Evolutionary conservation across 2,797 vertebrate genomes (phyloP), one percentile per base, ranked within the genome.

Genomic region (Gymnopithys bicolor): DNA sequence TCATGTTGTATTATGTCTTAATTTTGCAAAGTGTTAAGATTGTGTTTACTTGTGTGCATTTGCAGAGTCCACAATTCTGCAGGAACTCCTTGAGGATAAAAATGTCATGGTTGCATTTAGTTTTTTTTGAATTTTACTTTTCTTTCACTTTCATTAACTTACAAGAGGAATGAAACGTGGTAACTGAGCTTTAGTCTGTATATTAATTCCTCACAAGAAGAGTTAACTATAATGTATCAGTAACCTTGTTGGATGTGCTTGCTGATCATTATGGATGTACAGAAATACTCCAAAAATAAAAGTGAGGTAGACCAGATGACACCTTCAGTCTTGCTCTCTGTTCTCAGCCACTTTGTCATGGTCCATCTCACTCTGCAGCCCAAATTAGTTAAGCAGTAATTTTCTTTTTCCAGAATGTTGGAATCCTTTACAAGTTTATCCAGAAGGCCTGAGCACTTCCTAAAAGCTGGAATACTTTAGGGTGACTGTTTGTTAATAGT

Each of bases 261-360:
- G 32, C 3, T 73, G 53, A 19, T 79, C 0, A 0, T 63, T 69
- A 7, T 12, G 30, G 35, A 43, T 70, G 15, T 15, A n/a, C 15
- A 39, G 19, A 41, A 71, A 3, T 46, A 62, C 17, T 69, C 11
- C 46, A 58, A 76, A 76, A 84, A 32, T 41, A 43, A 19, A 39
- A 10, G 3, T 23, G 28, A 4, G 13, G 13, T 23, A 33, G 33
- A 48, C 10, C 33, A 22, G 6, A 10, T n/a, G 45, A 6, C 0
- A 1, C 12, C 62, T 45, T 80, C 12, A 25, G 35, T 24, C 69
- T 56, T 53, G 12, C 19, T 76, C 11, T 63, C 56, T 4, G 15
- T 37, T 78, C 32, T 75, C 48, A 70, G 24, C 32, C 25, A 3
- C 30, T 79, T 76, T 41, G 41, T 52, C 74, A 89, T 7, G 3